Base-by-base conservation (phyloP, 1,140 invertebrate species). In the Linepithema humile region DNA sequence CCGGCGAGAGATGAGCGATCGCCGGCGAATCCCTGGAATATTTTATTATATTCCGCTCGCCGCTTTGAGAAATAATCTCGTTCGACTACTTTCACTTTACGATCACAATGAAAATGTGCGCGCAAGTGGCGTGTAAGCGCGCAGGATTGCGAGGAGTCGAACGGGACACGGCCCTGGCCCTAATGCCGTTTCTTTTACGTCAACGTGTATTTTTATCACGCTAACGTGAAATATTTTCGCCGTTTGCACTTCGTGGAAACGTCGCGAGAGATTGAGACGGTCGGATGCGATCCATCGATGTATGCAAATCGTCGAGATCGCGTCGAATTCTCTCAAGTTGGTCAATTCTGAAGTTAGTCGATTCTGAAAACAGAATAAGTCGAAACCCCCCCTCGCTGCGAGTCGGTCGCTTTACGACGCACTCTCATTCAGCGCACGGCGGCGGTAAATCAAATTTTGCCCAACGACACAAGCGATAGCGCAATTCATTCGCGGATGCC, bases 51-150 rank as follows among this genome's bases (percentile, higher is more conserved):
- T 77, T 77, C 60, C 43, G 45, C 43, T 29, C 40, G 45, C 74
- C 26, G 45, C 65, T 77, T 50, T n/a, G n/a, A n/a, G 43, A 74
- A 62, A 75, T 75, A 75, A 77, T 77, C 74, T 5, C 20, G 74
- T 77, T 53, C 45, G 74, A 77, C 74, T 77, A 77, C 74, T 77
- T 77, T 77, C 60, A 77, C 74, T 77, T 65, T 77, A 65, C 60
- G 59, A 65, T 65, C 74, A 77, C 45, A 77, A 77, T 77, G 60
- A 77, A 90, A 88, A 90, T 65, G 75, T 53, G 74, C 40, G 29
- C 43, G 60, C 29, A 45, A 45, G 43, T 45, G n/a, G 35, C 10
- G 53, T 10, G 12, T 62, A 53, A 32, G 38, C 45, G 53, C 59
- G 26, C 43, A 20, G 26, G 17, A 45, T 60, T 40, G 43, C 74